Evolutionary conservation across 2,888 invertebrate species (phyloP).

Genomic region (Zaprionus lineosus): DNA sequence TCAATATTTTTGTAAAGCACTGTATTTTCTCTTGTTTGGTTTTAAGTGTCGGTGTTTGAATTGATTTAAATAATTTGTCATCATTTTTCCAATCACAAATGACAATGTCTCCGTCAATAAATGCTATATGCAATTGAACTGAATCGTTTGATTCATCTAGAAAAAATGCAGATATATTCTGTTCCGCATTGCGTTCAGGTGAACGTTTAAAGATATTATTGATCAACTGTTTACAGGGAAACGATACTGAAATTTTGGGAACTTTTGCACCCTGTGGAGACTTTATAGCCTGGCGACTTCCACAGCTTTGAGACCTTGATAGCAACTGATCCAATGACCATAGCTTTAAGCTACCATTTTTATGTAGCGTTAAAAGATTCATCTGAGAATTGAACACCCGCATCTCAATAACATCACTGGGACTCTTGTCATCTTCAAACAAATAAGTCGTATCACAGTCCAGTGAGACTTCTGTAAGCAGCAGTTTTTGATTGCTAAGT

Average conservation of each 20-base stretch:
- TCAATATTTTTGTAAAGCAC: slow-evolving; percentile 69
- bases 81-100: slow-evolving; percentile 72
- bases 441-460: slow-evolving; percentile 72
- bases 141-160: slow-evolving; percentile 46
- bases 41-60: slow-evolving; percentile 46
- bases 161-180: slow-evolving; percentile 50
- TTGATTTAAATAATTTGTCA: slow-evolving; percentile 58
- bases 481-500: slow-evolving; percentile 68
- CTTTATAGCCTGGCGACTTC: slow-evolving; percentile 22
- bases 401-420: slow-evolving; percentile 63
- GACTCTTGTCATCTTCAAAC: slow-evolving; percentile 54
- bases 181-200: slow-evolving; percentile 7
- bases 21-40: slow-evolving; percentile 57
- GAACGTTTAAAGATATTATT: slow-evolving; percentile 38
- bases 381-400: slow-evolving; percentile 71
- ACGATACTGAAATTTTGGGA: slow-evolving; percentile 7
- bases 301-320: slow-evolving; percentile 13
- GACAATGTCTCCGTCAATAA: slow-evolving; percentile 72
- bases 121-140: slow-evolving; percentile 72
- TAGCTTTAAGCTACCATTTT: slow-evolving; percentile 77
- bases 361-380: slow-evolving; percentile 79
- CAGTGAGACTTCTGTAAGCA: slow-evolving; percentile 79
- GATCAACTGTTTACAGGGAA: slow-evolving; percentile 40
- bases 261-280: slow-evolving; percentile 1
- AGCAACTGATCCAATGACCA: slow-evolving; percentile 69